Conservation (phyloP, 2,797 vertebrate species). For the Acrossocheilus wenchowensis region DNA sequence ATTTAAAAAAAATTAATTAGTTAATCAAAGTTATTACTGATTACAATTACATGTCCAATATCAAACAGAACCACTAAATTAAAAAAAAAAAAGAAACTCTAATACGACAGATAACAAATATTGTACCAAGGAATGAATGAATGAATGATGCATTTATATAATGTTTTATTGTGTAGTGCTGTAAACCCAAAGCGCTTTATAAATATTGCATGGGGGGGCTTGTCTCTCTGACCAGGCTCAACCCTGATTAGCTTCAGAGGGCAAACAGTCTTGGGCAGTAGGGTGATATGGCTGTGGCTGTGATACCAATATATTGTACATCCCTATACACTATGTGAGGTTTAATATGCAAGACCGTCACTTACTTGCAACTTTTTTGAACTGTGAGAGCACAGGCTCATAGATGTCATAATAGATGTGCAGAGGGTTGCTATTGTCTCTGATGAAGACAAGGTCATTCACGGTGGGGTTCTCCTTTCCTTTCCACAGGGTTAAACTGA, state of each 20-base stretch:
- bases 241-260: too few species aligned
- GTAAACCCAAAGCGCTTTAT: too few species aligned
- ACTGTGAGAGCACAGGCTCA: constrained; percentile 82
- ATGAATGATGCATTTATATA: too few species aligned
- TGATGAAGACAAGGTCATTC: constrained; percentile 83
- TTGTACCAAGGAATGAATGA: background rate
- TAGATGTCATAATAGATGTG: constrained; percentile 87
- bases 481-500: constrained; percentile 88
- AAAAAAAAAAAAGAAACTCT: background rate
- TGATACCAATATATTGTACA: background rate
- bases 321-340: background rate
- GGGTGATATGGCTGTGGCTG: too few species aligned
- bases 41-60: too few species aligned
- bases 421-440: constrained; percentile 78
- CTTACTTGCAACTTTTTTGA: constrained; percentile 81
- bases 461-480: constrained; percentile 72
- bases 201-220: too few species aligned
- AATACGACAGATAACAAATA: background rate
- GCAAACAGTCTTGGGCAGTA: too few species aligned
- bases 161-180: too few species aligned
- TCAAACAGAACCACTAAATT: background rate
- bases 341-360: constrained; percentile 5
- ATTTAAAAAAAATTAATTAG: too few species aligned
- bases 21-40: too few species aligned
- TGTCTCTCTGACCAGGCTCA: too few species aligned